Evolutionary conservation across 2,113 vertebrate species (phyloP).

Genomic region (Hippocampus abdominalis): DNA sequence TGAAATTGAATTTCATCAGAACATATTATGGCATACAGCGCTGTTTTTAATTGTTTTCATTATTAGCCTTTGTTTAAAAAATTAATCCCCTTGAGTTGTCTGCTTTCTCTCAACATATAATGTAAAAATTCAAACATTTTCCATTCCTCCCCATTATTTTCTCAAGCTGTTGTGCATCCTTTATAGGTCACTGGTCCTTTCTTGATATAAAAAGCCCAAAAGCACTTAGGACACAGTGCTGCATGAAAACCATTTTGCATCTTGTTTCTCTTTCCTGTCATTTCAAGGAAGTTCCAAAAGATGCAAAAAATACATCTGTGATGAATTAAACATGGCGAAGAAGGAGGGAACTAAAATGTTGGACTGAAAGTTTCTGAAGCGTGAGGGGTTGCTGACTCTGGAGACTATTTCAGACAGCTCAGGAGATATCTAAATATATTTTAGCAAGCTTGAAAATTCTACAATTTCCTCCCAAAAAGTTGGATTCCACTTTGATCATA

Average conservation of each 20-base stretch:
- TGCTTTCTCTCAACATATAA: too few relatives aligned
- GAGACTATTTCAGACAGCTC: slow-evolving; percentile 5
- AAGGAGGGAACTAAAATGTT: slow-evolving; percentile 8
- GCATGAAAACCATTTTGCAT: slow-evolving; percentile 29
- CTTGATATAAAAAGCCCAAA: slow-evolving; percentile 4
- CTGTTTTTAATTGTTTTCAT: too few relatives aligned
- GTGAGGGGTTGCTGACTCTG: not conserved
- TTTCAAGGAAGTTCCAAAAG: slow-evolving; percentile 9
- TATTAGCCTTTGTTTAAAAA: too few relatives aligned
- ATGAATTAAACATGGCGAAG: slow-evolving; percentile 52
- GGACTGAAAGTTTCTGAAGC: not conserved
- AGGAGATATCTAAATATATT: not conserved
- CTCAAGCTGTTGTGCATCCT: too few relatives aligned
- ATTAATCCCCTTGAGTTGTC: too few relatives aligned
- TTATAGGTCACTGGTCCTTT: not conserved
- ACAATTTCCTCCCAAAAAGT: slow-evolving; percentile 26
- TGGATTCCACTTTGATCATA: slow-evolving; percentile 17
- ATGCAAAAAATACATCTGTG: slow-evolving; percentile 37
- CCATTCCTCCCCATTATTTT: too few relatives aligned
- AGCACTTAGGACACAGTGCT: not conserved
- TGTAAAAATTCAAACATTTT: too few relatives aligned
- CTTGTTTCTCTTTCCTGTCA: slow-evolving; percentile 22
- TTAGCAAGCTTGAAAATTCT: slow-evolving; percentile 15
- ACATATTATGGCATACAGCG: not conserved
- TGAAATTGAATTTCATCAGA: not conserved